Evolutionary conservation across 1,140 invertebrate genomes (phyloP), one percentile per base, ranked within the genome.

Genomic region (Ips typographus): DNA sequence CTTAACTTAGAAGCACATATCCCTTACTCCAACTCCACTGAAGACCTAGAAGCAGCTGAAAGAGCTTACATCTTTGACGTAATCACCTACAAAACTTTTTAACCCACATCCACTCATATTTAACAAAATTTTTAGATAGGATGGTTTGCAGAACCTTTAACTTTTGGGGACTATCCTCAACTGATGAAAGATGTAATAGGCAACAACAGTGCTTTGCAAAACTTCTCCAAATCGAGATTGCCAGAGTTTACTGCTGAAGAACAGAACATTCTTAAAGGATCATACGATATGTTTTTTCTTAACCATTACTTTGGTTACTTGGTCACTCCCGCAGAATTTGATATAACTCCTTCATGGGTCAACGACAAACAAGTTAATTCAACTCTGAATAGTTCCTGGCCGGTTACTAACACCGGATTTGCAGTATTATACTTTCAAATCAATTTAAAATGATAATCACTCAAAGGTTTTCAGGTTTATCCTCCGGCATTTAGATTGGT

Each of bases 71-170:
- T 40, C 5, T 69, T 69, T 44, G 55, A 62, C n/a, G 67, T 69
- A 65, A 59, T n/a, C 49, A 39, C 22, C 36, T 47, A 37, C 22
- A 62, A 8, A 38, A 37, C 36, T 49, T 3, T 49, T 3, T 38
- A 49, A 39, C 1, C 8, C 4, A 8, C 40, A 59, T 2, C 1
- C 7, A 1, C 5, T 6, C 7, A n/a, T 55, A 55, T 51, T 47
- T 62, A 22, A 62, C n/a, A 4, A 47, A 8, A 8, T 7, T 81
- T 83, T 61, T 77, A 85, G 83, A 83, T 84, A 66, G 85, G 85
- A 4, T 86, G 85, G 83, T 89, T 85, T 71, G 84, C 81, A 2
- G 81, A 89, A 79, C 88, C 89, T 2, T 85, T 91, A 56, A 87
- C 85, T 71, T 75, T 78, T 8, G 89, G 89, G 4, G 85, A 90